phyloP scores from a whole-genome alignment of 2,888 invertebrate species.

The Noctua janthina region DNA sequence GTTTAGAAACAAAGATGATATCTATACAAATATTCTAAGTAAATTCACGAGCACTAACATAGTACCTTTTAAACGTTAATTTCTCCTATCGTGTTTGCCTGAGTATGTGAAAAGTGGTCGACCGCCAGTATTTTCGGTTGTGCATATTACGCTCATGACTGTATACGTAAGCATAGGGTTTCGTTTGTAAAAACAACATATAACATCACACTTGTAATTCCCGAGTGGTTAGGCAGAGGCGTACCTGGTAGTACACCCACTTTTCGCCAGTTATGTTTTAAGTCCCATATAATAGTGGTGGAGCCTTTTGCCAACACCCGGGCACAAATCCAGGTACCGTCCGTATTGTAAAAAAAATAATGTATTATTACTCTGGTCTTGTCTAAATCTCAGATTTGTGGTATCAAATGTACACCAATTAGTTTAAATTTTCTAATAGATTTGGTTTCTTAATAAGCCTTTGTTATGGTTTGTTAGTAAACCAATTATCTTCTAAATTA shows the following conservation, averaged over 20 bases:
- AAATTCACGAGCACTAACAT: background rate
- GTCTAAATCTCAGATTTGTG: constrained; percentile 24
- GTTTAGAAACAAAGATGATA: constrained; percentile 20
- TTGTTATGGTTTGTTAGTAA: constrained; percentile 39
- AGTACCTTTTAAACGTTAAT: background rate
- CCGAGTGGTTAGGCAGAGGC: too few species aligned
- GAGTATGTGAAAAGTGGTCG: background rate
- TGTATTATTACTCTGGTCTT: constrained; percentile 1
- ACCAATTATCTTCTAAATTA: constrained; percentile 49
- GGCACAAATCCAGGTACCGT: too few species aligned
- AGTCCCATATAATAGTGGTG: too few species aligned
- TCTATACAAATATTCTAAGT: background rate
- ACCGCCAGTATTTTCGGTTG: background rate
- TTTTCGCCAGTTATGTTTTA: too few species aligned
- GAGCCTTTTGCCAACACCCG: too few species aligned
- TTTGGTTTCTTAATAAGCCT: constrained; percentile 43
- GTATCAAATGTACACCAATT: constrained; percentile 45
- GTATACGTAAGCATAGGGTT: background rate
- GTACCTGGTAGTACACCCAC: too few species aligned
- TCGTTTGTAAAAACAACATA: background rate
- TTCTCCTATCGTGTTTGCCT: background rate
- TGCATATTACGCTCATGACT: background rate
- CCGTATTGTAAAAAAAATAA: too few species aligned
- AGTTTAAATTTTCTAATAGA: constrained; percentile 33
- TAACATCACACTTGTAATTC: too few species aligned